These are phyloP conservation scores for Eupsittula cactorum DNA, from an alignment of 2,113 vertebrate genomes.

Conservation along the genomic window DNA sequence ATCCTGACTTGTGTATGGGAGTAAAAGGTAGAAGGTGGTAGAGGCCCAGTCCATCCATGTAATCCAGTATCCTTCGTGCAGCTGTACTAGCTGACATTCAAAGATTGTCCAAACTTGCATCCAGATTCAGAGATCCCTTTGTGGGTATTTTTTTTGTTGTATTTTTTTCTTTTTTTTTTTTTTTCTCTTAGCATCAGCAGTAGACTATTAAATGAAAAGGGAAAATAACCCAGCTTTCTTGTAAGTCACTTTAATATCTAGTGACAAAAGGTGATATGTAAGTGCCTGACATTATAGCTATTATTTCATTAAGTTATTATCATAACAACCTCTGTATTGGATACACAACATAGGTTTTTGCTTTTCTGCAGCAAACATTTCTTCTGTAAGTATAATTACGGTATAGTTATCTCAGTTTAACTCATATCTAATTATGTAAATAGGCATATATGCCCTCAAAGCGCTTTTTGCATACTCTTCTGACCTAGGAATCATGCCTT, in stretches of 20 bases:
- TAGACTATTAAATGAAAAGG: background rate
- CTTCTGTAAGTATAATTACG: slow-evolving; percentile 5
- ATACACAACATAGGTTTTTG: background rate
- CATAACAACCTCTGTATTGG: background rate
- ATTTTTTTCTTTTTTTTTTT: background rate
- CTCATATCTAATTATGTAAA: slow-evolving; percentile 50
- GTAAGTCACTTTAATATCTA: background rate
- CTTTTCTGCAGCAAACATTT: slow-evolving; percentile 10
- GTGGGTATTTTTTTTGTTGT: rapidly evolving
- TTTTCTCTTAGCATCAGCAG: background rate
- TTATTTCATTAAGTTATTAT: slow-evolving; percentile 1
- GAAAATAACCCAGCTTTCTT: background rate
- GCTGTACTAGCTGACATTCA: background rate
- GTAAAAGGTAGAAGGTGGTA: background rate
- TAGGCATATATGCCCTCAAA: slow-evolving; percentile 11
- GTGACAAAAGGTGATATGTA: background rate
- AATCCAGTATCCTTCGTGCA: background rate
- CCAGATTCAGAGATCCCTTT: background rate
- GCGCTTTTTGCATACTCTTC: background rate
- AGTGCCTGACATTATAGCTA: background rate
- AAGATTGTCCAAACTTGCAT: background rate
- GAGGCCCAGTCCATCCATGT: background rate
- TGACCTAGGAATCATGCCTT: slow-evolving; percentile 5
- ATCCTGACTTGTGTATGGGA: background rate
- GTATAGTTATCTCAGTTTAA: slow-evolving; percentile 31